These are phyloP conservation scores for Tonatia bakeri DNA, from an alignment of 2,113 vertebrate genomes.

Conservation along the genomic window DNA sequence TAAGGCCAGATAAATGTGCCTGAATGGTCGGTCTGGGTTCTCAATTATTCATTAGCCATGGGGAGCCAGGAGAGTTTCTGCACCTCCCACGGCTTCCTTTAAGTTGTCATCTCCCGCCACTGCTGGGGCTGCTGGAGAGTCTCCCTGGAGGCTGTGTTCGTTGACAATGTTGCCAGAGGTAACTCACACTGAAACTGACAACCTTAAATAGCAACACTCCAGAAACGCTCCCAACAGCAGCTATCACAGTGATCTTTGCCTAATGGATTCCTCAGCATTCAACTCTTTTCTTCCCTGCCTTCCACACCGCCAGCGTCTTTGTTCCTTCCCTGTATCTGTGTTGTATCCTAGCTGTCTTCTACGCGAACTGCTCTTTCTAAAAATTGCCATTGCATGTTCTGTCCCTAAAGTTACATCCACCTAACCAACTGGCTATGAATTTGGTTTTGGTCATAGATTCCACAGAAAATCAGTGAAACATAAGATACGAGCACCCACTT, in stretches of 20 bases:
- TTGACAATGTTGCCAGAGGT: not conserved
- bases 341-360: not conserved
- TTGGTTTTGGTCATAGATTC: not conserved
- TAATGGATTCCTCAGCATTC: not conserved
- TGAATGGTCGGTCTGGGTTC: not conserved
- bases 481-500: rapidly evolving
- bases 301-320: not conserved
- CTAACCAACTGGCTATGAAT: not conserved
- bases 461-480: not conserved
- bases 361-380: not conserved
- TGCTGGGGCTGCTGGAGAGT: not conserved
- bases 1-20: not conserved
- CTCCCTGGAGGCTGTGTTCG: conserved; percentile 29
- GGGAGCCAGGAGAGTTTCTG: not conserved
- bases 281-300: not conserved
- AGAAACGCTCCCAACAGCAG: not conserved
- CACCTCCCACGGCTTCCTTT: not conserved
- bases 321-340: not conserved
- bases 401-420: not conserved
- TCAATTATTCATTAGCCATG: conserved; percentile 41
- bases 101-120: not conserved
- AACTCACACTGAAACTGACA: conserved; percentile 35
- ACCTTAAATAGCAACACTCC: not conserved
- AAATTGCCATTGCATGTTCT: not conserved
- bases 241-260: not conserved